Evolutionary conservation across 2,888 invertebrate species (phyloP), one percentile per base, ranked within the genome.

Genomic region (Epinotia ramella): DNA sequence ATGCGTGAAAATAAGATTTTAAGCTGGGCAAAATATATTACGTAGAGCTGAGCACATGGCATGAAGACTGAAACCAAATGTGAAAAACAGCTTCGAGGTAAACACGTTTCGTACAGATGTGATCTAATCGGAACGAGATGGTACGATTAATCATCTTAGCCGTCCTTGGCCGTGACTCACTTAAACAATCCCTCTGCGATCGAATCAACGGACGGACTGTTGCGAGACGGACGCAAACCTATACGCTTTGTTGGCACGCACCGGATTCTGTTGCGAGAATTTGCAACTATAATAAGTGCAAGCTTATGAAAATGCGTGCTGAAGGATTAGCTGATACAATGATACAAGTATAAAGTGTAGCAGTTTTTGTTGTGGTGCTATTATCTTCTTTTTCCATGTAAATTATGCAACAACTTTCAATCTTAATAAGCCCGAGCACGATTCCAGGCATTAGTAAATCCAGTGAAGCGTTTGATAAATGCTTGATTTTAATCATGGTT

Each of bases 91-190:
- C 53, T 44, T 70, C 64, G 74, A 40, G 69, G 70, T 53, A 65
- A 70, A 62, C 71, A 62, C 66, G 66, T 66, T 56, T 66, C 64
- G 65, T 71, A 66, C 75, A 75, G 53, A 65, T 66, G 70, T 71
- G 40, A 70, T 77, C 77, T 69, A 70, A 70, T 77, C 63, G 63
- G 24, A 72, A 63, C 49, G 59, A 69, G 73, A 65, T 72, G 18
- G 74, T 73, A 72, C 71, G 76, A 76, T 72, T 76, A 76, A 76
- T 76, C 76, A 72, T 67, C 66, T 83, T 82, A 82, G 82, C 81
- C 81, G 84, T 71, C 79, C 79, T 78, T 79, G 79, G 75, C 78
- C 77, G 46, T 78, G 79, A 78, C 77, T 73, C 73, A 75, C 65
- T 75, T 74, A 53, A 71, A 74, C 75, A 68, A 73, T 75, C 75